Percentiles rank a stretch among this genome's conserved stretches.
Conservation (phyloP, 2,888 invertebrate species). For the Epinotia brunnichana region DNA sequence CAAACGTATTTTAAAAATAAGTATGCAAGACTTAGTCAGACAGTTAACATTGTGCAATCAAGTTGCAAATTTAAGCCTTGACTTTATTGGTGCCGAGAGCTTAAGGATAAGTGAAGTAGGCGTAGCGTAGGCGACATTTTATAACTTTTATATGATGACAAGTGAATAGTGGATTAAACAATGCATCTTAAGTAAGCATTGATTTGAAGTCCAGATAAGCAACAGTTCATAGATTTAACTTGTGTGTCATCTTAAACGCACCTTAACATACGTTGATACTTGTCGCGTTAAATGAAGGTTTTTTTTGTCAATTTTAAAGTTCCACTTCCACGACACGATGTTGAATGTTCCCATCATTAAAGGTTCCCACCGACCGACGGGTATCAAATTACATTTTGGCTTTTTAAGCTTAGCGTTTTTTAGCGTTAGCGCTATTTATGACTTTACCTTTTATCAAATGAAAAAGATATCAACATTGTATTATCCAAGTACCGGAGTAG, state of each 20-base stretch:
- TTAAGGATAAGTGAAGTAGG: constrained; percentile 27
- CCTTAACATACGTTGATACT: neutral
- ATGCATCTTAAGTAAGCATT: neutral
- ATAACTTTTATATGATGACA: neutral
- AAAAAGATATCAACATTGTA: neutral
- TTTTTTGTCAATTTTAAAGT: neutral
- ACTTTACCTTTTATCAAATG: neutral
- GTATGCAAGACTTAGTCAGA: constrained; percentile 6
- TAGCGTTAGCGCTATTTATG: neutral
- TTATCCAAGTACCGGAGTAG: neutral
- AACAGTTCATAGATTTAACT: neutral
- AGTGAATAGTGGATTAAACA: neutral
- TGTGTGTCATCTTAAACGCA: neutral
- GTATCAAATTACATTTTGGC: neutral
- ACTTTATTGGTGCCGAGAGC: constrained; percentile 34
- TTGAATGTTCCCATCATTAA: constrained; percentile 12
- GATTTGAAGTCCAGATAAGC: neutral
- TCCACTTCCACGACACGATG: constrained; percentile 1
- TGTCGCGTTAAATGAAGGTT: neutral
- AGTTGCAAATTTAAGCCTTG: constrained; percentile 40
- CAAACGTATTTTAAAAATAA: neutral
- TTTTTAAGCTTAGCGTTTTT: neutral
- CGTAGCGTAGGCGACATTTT: constrained; percentile 34
- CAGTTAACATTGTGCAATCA: constrained; percentile 35
- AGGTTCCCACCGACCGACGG: neutral